phyloP scores from a whole-genome alignment of 23 tunicate genomes.

The Halocynthia roretzi region DNA sequence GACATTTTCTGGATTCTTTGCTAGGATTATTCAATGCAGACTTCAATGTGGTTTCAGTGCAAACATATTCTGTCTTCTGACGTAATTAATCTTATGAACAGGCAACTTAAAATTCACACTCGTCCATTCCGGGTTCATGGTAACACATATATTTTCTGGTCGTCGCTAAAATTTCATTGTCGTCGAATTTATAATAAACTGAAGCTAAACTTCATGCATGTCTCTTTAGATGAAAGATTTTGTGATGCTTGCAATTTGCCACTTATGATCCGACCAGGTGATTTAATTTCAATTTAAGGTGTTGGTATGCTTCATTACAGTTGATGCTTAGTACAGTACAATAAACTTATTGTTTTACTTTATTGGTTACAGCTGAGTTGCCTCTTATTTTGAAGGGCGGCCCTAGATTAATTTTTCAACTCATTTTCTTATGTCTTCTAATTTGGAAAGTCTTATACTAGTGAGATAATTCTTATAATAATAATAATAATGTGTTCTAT shows the following conservation, averaged over 20 bases:
- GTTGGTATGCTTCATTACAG: no score
- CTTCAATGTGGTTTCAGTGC: constrained; percentile 84
- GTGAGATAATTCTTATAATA: neutral
- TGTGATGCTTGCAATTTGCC: constrained; percentile 26
- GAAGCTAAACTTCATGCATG: neutral
- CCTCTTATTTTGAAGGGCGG: no score
- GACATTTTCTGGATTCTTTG: neutral
- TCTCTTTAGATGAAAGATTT: neutral
- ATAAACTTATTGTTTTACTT: no score
- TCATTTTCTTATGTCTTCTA: no score
- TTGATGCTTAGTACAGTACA: no score
- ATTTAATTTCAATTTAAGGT: neutral
- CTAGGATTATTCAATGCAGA: constrained; percentile 94
- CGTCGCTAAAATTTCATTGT: neutral
- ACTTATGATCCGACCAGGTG: neutral
- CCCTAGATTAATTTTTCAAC: no score
- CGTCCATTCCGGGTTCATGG: constrained; percentile 48
- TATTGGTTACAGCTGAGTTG: no score
- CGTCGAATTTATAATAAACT: neutral
- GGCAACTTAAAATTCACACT: constrained; percentile 46
- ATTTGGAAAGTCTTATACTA: no score
- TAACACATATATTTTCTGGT: constrained; percentile 3
- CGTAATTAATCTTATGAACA: constrained; percentile 45
- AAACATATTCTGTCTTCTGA: constrained; percentile 63
- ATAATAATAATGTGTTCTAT: neutral